A percentile compares a stretch with the other conserved stretches of the same genome.
Conservation (phyloP, 2,797 vertebrate genomes). For the Silurus lanzhouensis region DNA sequence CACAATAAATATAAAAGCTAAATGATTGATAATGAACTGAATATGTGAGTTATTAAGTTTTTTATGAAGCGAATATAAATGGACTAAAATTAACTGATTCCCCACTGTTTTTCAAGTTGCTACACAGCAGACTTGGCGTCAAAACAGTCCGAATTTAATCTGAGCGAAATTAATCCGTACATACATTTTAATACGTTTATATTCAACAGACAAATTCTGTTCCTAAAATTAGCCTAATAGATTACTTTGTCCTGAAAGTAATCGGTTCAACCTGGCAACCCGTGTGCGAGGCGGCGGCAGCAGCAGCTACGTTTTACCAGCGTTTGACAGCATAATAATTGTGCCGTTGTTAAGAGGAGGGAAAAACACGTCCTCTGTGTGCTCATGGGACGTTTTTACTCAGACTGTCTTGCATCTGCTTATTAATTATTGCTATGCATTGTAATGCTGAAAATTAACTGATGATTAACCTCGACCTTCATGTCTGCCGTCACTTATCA, state of each 20-base stretch:
- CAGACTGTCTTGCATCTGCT: not conserved
- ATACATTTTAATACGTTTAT: not conserved
- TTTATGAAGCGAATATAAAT: not conserved
- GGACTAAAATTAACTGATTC: not conserved
- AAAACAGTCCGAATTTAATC: not conserved
- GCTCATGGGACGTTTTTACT: not conserved
- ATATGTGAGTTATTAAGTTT: not conserved
- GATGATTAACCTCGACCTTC: not conserved
- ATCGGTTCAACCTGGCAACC: conserved; percentile 1
- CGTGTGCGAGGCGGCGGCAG: too few species aligned
- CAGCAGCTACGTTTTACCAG: not conserved
- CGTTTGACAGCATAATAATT: conserved; percentile 16
- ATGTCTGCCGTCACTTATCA: conserved; percentile 11
- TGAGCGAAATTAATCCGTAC: not conserved
- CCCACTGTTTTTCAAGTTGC: not conserved
- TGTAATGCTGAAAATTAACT: conserved; percentile 14
- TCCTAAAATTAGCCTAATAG: not conserved
- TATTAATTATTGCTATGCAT: conserved; percentile 7
- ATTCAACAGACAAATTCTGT: not conserved
- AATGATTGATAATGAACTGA: not conserved
- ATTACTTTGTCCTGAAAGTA: not conserved
- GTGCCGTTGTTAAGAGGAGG: not conserved
- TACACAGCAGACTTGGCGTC: too few species aligned
- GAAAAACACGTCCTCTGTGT: not conserved
- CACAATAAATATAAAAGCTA: not conserved